Evolutionary conservation across 2,888 invertebrate species (phyloP).

Genomic region (Priocnemis perturbator): DNA sequence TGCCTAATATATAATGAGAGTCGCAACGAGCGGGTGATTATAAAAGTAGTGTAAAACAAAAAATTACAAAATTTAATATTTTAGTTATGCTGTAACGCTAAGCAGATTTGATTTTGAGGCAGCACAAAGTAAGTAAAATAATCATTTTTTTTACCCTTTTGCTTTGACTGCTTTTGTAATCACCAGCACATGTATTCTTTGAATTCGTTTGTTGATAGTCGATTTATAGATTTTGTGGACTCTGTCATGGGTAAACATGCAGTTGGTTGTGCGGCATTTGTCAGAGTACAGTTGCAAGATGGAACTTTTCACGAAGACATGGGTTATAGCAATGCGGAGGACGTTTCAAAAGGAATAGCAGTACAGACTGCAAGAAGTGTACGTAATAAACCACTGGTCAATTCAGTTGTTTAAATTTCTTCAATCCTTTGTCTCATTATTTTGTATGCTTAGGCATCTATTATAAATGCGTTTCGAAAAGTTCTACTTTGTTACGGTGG

Average conservation of each 20-base stretch:
- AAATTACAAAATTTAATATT: too few relatives aligned
- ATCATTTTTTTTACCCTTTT: too few relatives aligned
- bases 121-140: too few relatives aligned
- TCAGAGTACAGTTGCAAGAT: constrained; percentile 54
- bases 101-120: too few relatives aligned
- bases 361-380: constrained; percentile 56
- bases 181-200: not conserved
- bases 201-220: not conserved
- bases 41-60: too few relatives aligned
- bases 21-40: too few relatives aligned
- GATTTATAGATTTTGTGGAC: constrained; percentile 56
- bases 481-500: constrained; percentile 53
- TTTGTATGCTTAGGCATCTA: constrained; percentile 48
- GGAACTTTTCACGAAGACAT: constrained; percentile 59
- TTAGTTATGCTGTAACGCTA: too few relatives aligned
- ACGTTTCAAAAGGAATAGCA: constrained; percentile 49
- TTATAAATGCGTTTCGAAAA: constrained; percentile 54
- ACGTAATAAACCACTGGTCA: constrained; percentile 18
- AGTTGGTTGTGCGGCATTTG: constrained; percentile 56
- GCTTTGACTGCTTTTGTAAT: too few relatives aligned
- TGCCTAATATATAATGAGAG: too few relatives aligned
- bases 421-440: not conserved
- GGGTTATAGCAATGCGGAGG: constrained; percentile 55
- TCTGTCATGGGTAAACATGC: constrained; percentile 53
- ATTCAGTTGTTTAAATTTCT: too few relatives aligned